Evolutionary conservation across 1,140 invertebrate species (phyloP).

Genomic region (Hirudo medicinalis): DNA sequence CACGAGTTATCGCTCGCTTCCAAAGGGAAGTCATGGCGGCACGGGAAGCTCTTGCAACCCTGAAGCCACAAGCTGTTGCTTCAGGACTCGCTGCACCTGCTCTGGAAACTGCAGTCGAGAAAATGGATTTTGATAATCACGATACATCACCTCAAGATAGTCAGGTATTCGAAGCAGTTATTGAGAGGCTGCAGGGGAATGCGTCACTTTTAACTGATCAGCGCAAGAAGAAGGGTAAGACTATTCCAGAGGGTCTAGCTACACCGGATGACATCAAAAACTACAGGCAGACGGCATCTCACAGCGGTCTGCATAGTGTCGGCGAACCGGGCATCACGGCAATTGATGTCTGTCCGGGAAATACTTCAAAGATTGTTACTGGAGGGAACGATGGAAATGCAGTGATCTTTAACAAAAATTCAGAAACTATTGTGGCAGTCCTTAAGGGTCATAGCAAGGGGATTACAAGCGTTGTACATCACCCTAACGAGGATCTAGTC

Average conservation of each 20-base stretch:
- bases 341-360: conserved; percentile 71
- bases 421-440: conserved; percentile 87
- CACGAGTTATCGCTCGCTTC: conserved; percentile 89
- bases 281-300: conserved; percentile 71
- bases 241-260: conserved; percentile 80
- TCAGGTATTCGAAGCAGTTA: too few relatives aligned
- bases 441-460: conserved; percentile 83
- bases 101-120: conserved; percentile 18
- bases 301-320: conserved; percentile 77
- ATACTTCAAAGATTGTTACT: conserved; percentile 70
- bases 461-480: conserved; percentile 91
- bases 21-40: conserved; percentile 96
- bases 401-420: conserved; percentile 94
- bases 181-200: conserved; percentile 64
- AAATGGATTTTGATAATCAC: too few relatives aligned
- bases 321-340: conserved; percentile 87
- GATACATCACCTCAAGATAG: too few relatives aligned
- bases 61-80: conserved; percentile 70
- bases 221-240: conserved; percentile 73
- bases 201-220: conserved; percentile 88
- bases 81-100: conserved; percentile 32
- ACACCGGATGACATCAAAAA: conserved; percentile 66
- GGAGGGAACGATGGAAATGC: conserved; percentile 96
- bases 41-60: conserved; percentile 85
- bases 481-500: conserved; percentile 67